phyloP scores from a whole-genome alignment of 2,113 vertebrate genomes.

The Oenanthe melanoleuca region DNA sequence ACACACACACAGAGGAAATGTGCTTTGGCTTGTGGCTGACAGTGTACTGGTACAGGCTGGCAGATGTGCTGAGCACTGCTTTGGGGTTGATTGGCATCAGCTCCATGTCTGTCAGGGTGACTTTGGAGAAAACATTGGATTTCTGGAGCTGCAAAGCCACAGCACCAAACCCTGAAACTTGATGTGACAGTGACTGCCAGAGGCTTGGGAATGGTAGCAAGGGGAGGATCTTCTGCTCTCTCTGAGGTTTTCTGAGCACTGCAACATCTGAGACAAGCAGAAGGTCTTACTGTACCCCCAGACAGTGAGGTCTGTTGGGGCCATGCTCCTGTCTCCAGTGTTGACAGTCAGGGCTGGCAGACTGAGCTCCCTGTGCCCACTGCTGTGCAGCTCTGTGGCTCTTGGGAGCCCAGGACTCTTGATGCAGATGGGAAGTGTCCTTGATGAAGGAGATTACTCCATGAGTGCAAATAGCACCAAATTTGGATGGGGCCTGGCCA shows the following conservation, averaged over 20 bases:
- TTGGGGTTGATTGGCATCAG: background rate
- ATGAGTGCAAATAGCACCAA: background rate
- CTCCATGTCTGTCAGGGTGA: background rate
- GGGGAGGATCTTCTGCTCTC: background rate
- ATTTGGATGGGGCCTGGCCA: background rate
- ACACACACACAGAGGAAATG: background rate
- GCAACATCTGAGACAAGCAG: background rate
- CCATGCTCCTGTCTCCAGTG: background rate
- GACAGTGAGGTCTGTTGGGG: background rate
- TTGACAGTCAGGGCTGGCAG: background rate
- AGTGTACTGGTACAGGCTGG: accelerated
- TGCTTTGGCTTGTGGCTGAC: background rate
- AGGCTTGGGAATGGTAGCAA: background rate
- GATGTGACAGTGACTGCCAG: background rate
- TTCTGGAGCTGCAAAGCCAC: background rate
- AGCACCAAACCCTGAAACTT: background rate
- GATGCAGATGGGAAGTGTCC: too few relatives aligned
- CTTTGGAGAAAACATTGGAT: background rate
- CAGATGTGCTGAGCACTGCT: background rate
- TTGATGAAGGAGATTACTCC: background rate
- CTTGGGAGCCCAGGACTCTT: background rate
- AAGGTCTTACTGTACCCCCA: background rate
- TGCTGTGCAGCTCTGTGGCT: background rate
- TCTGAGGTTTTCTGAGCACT: background rate
- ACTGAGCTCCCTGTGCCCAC: background rate